Base-by-base conservation (phyloP, 2,797 vertebrate species). In the Typhlichthys eigenmanni region DNA sequence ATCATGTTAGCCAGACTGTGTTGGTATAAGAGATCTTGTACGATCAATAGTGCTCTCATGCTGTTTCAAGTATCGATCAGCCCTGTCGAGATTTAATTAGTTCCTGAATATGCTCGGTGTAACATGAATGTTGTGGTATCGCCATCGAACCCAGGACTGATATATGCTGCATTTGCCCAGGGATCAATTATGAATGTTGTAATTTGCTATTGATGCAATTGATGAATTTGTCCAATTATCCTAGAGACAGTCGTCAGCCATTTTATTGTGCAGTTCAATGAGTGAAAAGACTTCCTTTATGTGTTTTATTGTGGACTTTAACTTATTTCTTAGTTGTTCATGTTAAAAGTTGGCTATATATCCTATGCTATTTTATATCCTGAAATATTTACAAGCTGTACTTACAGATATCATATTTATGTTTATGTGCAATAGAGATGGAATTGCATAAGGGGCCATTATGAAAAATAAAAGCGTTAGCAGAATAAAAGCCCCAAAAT, bases 151-250 rank as follows among this genome's bases (percentile, higher is more conserved):
- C 57, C 53, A 17, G 2, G 59, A 57, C 52, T 79, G 77, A 89
- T 89, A 86, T 80, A 87, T 87, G 78, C 56, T 61, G 72, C 76
- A 76, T 79, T 82, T 82, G 78, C 80, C 72, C 71, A 48, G 52
- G 67, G 80, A 90, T 90, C 87, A 84, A 90, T 91, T 87, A 87
- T 85, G 82, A 91, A 88, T 80, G 85, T 86, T 86, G 84, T 90
- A 86, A 90, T 91, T 88, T 85, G 84, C 82, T 87, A 90, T 90
- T 86, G 89, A 90, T 80, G 75, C 58, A 59, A 88, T 89, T 80
- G 82, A 90, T 87, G 81, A 1, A 80, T 89, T 88, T 81, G 82
- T 87, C 81, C 88, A 89, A 88, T 89, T 89, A 89, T 74, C 55
- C 50, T 60, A 64, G 73, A 79, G 85, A 80, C 64, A 60, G 77